These are phyloP conservation scores for Halesus radiatus DNA, from an alignment of 1,140 invertebrate genomes.

Conservation along the genomic window DNA sequence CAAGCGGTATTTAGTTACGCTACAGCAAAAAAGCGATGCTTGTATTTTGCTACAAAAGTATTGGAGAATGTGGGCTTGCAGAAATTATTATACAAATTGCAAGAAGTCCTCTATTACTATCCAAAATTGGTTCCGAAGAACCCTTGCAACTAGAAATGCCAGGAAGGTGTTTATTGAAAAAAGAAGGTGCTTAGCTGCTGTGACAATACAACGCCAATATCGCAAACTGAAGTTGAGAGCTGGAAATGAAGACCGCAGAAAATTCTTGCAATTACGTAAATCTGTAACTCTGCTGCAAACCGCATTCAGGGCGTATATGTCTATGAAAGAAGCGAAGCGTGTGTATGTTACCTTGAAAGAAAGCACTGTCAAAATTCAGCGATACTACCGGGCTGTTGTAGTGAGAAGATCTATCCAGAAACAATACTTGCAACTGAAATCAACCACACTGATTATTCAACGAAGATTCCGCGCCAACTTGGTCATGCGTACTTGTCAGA, in stretches of 20 bases:
- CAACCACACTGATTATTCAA: slow-evolving; percentile 64
- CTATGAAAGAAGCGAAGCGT: slow-evolving; percentile 58
- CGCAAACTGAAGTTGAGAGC: slow-evolving; percentile 45
- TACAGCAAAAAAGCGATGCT: slow-evolving; percentile 63
- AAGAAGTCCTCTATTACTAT: background rate
- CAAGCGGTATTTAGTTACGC: slow-evolving; percentile 63
- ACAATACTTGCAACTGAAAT: slow-evolving; percentile 60
- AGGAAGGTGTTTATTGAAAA: slow-evolving; percentile 12
- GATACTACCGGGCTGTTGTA: slow-evolving; percentile 42
- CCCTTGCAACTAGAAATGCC: background rate
- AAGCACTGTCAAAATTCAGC: slow-evolving; percentile 48
- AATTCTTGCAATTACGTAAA: slow-evolving; percentile 58
- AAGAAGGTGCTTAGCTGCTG: background rate
- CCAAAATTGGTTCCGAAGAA: slow-evolving; percentile 5
- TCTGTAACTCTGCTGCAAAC: slow-evolving; percentile 58
- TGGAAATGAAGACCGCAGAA: slow-evolving; percentile 52
- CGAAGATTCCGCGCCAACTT: slow-evolving; percentile 65
- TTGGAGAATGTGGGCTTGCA: slow-evolving; percentile 69
- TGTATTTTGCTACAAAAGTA: slow-evolving; percentile 72
- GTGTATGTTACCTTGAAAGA: slow-evolving; percentile 49
- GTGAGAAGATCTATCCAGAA: slow-evolving; percentile 42
- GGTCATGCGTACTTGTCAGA: slow-evolving; percentile 61
- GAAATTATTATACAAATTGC: slow-evolving; percentile 59
- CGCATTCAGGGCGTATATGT: slow-evolving; percentile 56
- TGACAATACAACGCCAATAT: slow-evolving; percentile 42